phyloP scores from a whole-genome alignment of 2,797 vertebrate species.

The Mormyrops boulengeri region DNA sequence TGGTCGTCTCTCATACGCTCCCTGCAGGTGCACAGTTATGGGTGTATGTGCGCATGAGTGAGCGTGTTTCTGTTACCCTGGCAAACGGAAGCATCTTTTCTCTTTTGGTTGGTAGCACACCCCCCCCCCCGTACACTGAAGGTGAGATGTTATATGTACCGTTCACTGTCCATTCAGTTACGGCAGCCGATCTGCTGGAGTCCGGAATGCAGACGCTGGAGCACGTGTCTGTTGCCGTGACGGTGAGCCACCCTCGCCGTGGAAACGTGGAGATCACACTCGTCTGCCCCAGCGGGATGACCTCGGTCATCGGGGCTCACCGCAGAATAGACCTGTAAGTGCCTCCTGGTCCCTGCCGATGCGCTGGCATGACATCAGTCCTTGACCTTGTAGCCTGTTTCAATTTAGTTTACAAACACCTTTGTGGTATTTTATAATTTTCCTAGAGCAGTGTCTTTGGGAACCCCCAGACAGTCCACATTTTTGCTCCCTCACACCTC shows the following conservation, averaged over 20 bases:
- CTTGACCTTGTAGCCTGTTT: neutral
- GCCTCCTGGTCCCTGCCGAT: neutral
- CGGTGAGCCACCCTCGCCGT: slow-evolving; percentile 75
- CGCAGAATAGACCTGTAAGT: slow-evolving; percentile 78
- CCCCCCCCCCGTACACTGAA: too few species aligned
- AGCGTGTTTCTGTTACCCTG: neutral
- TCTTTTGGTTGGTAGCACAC: neutral
- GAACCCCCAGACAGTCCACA: neutral
- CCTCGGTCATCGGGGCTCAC: slow-evolving; percentile 77
- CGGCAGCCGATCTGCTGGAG: slow-evolving; percentile 59
- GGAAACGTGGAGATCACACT: slow-evolving; percentile 79
- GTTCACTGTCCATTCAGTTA: slow-evolving; percentile 58
- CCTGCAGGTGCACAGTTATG: neutral
- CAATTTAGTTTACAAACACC: neutral
- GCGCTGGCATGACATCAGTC: neutral
- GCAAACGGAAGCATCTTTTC: neutral
- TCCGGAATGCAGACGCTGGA: slow-evolving; percentile 88
- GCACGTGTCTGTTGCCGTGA: slow-evolving; percentile 82
- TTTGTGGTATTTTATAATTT: neutral
- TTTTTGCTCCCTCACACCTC: neutral
- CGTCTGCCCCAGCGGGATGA: slow-evolving; percentile 83
- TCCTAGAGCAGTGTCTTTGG: neutral
- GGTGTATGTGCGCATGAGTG: neutral
- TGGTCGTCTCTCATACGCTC: neutral
- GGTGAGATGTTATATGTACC: neutral